Base-by-base conservation (phyloP, 2,113 vertebrate genomes). In the Nyctibius bracteatus region DNA sequence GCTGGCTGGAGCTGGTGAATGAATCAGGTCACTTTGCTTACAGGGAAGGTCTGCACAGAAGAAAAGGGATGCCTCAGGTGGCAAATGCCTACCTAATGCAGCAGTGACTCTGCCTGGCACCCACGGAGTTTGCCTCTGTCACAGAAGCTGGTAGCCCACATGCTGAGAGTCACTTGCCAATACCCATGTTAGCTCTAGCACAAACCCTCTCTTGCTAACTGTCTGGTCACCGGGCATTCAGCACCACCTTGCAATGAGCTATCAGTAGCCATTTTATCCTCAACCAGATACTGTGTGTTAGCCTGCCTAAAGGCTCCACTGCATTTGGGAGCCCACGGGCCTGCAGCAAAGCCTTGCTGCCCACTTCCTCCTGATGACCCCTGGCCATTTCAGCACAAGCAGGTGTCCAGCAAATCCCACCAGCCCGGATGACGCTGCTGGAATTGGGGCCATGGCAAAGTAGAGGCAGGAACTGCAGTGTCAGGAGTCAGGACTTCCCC, bases 401-500 rank as follows among this genome's bases (percentile, higher is more conserved):
- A 54, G 41, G 17, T 59, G 43, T 52, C 90, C 81, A 80, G 46
- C 8, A 86, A 72, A 86, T 83, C 85, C 85, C 83, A 4, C 21
- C 43, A 54, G 73, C 27, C 43, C 5, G 6, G 33, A 47, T 10
- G 5, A 27, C 66, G 44, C 47, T 91, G 61, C 78, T 97, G 92
- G 95, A 94, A 96, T 77, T 67, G 22, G 57, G 57, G 85, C 77
- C 65, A 52, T 78, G 87, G 84, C 79, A 59, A 83, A 94, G 55
- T 95, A 87, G 51, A 39, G 49, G 75, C 70, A 82, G 95, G 74
- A 94, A 94, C 92, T 95, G 85, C 71, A 88, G 92, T 68, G 95
- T 95, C 95, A 97, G 85, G 89, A 95, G 92, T 82, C 54, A 98
- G 98, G 97, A 97, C 97, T 98, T 98, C 97, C 98, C 98, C 98